These are phyloP conservation scores for Pristionchus japonicus DNA, from an alignment of 2,888 invertebrate species.

Conservation along the genomic window DNA sequence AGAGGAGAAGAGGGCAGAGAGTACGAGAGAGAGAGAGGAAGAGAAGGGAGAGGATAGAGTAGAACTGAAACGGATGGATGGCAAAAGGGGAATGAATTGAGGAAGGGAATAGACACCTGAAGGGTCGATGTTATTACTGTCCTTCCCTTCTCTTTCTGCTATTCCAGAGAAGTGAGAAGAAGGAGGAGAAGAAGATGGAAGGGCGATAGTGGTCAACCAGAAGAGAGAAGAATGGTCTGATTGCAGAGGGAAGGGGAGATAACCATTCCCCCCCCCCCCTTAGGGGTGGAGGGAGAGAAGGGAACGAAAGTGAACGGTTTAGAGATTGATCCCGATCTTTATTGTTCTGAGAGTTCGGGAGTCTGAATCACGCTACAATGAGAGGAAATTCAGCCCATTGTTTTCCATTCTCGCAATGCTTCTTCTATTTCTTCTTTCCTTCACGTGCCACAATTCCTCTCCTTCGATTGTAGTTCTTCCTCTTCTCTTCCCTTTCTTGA, in stretches of 20 bases:
- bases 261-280: slow-evolving; percentile 13
- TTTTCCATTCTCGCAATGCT: not conserved
- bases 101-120: not conserved
- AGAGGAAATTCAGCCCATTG: not conserved
- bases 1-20: not conserved
- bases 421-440: not conserved
- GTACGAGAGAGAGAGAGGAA: not conserved
- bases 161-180: not conserved
- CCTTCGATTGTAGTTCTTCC: not conserved
- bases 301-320: not conserved
- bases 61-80: slow-evolving; percentile 50
- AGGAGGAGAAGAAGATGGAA: slow-evolving; percentile 8
- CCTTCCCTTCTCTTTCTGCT: not conserved
- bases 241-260: not conserved
- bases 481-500: too few relatives aligned
- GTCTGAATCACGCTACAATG: not conserved
- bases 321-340: not conserved
- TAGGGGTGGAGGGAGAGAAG: not conserved
- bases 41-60: not conserved
- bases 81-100: slow-evolving; percentile 24
- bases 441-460: not conserved
- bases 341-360: not conserved
- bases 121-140: not conserved
- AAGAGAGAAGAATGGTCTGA: slow-evolving; percentile 11
- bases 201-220: not conserved